A percentile compares a stretch with the other conserved stretches of the same genome.
phyloP scores from a whole-genome alignment of 2,797 vertebrate genomes.

The Aphelocoma californica region DNA sequence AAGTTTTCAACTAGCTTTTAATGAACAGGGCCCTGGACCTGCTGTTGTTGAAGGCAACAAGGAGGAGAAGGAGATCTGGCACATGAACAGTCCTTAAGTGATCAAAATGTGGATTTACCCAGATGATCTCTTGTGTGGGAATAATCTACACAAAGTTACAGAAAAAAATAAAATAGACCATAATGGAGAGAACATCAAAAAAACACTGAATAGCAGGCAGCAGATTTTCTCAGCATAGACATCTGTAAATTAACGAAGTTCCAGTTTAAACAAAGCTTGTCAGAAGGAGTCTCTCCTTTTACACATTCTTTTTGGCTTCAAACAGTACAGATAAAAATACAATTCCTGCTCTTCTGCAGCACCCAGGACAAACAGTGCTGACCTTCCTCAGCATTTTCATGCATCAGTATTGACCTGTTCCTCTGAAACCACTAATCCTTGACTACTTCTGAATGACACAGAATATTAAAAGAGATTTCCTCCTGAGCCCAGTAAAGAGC shows the following conservation, averaged over 20 bases:
- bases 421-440: conserved; percentile 45
- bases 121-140: not conserved
- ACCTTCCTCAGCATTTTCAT: not conserved
- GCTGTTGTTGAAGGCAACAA: not conserved
- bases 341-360: not conserved
- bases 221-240: not conserved
- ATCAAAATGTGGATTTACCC: not conserved
- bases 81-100: not conserved
- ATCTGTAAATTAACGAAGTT: not conserved
- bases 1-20: not conserved
- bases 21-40: not conserved
- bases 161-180: not conserved
- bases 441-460: conserved; percentile 51
- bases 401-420: not conserved
- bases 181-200: not conserved
- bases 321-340: not conserved
- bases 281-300: not conserved
- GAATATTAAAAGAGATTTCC: conserved; percentile 62
- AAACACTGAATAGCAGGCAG: not conserved
- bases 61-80: not conserved
- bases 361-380: not conserved
- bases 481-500: conserved; percentile 53
- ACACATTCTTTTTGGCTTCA: not conserved
- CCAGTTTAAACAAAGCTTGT: not conserved
- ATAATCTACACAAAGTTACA: not conserved